Evolutionary conservation across 2,888 invertebrate genomes (phyloP), one percentile per base, ranked within the genome.

Genomic region (Ectobius pallidus): DNA sequence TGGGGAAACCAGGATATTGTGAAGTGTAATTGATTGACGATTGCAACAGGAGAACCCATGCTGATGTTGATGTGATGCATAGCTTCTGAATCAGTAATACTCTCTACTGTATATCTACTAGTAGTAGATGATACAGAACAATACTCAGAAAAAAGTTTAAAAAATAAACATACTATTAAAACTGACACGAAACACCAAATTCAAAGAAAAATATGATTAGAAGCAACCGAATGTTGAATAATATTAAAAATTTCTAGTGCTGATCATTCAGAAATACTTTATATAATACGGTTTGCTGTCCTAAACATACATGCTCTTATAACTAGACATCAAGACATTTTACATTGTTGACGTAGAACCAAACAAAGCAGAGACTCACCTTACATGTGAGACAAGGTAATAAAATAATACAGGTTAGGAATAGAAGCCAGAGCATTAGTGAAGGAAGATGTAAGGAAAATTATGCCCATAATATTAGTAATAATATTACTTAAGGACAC

Each of bases 301-400:
- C 58, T 58, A n/a, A n/a, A 30, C 32, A 58, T 1, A 58, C 58
- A 58, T 58, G 58, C 58, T 32, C 58, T 30, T 58, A 58, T 3
- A 58, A 14, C 58, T 58, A 58, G 30, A 58, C 58, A 58, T 58
- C 16, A 58, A 58, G 58, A 27, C 58, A 58, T 34, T 16, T 58
- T 52, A 52, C 52, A 52, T 6, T 25, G 14, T 52, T 25, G 11
- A 52, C 7, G 52, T 6, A 30, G 58, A 58, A 58, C 58, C 58
- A 58, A 58, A 58, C 58, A 58, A 32, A 58, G 58, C 58, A 14
- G 30, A 25, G 30, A 32, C 32, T 58, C 58, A 32, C 32, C 58
- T 58, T 3, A 52, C 22, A n/a, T n/a, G n/a, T n/a, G n/a, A n/a
- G n/a, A n/a, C n/a, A n/a, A n/a, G n/a, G n/a, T n/a, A n/a, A n/a